A percentile compares a stretch with the other conserved stretches of the same genome.
Conservation (phyloP, 2,797 vertebrate species). For the Danio tinwini region DNA sequence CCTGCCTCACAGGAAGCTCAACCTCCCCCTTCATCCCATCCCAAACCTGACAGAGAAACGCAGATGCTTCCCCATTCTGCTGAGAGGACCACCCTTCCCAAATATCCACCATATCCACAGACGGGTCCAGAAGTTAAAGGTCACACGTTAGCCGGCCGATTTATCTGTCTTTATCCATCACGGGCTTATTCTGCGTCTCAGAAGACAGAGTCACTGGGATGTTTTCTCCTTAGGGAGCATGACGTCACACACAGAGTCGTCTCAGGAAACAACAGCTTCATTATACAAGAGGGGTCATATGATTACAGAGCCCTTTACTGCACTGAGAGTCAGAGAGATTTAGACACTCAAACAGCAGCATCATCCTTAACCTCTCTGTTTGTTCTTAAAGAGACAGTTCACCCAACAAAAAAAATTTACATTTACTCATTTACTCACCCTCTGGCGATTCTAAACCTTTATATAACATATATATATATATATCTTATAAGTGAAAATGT, state of each 20-base stretch:
- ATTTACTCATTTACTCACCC: no score
- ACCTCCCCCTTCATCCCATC: conserved; percentile 45
- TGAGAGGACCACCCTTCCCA: conserved; percentile 33
- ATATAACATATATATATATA: no score
- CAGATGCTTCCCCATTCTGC: conserved; percentile 58
- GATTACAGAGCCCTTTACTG: conserved; percentile 39
- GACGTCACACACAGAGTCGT: conserved; percentile 31
- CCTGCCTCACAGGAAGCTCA: conserved; percentile 51
- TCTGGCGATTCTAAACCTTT: no score
- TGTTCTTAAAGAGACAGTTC: not conserved
- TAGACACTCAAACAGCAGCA: not conserved
- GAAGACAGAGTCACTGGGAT: conserved; percentile 2
- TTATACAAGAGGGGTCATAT: conserved; percentile 60
- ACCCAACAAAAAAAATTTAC: no score
- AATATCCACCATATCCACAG: conserved; percentile 16
- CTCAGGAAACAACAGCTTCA: conserved; percentile 56
- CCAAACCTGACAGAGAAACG: conserved; percentile 44
- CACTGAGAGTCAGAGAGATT: conserved; percentile 53
- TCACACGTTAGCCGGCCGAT: conserved; percentile 18
- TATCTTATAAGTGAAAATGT: no score
- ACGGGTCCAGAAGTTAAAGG: conserved; percentile 37
- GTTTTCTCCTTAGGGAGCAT: conserved; percentile 17
- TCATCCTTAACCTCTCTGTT: not conserved
- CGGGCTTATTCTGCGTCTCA: not conserved
- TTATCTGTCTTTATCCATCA: conserved; percentile 18